Evolutionary conservation across 2,113 vertebrate species (phyloP), one percentile per base, ranked within the genome.

Genomic region (Mixornis gularis): DNA sequence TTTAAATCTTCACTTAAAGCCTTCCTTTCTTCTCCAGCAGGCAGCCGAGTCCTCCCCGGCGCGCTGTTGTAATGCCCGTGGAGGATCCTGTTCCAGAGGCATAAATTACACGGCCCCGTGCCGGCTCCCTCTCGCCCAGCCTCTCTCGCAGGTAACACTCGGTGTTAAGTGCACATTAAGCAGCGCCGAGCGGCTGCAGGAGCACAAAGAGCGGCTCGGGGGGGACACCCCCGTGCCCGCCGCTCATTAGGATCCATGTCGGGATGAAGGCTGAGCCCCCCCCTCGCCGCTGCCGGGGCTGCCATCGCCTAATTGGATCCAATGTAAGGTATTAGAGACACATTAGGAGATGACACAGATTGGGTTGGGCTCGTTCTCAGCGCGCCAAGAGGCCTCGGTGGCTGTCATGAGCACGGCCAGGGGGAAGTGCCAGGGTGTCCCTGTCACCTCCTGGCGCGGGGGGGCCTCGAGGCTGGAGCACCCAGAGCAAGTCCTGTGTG

Each of bases 1-100:
- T 94, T 96, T 73, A 94, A 95, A 94, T 85, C 91, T 91, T 89
- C 89, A 76, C 90, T 95, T 95, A 79, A 95, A 96, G 59, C 94
- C 51, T 87, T 32, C 72, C 79, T 95, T 95, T 95, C 92, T 96
- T 95, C 86, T 81, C 72, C 89, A 73, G 93, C 87, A 38, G 32
- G 87, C 86, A 85, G 91, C 89, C 52, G 91, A 79, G 94, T 55
- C 90, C 85, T 73, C 64, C 58, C 94, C 7, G 18, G 91, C 3
- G 72, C 58, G 89, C 78, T 48, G 85, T 16, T 85, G 89, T 89
- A 70, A 94, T 82, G 93, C 79, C 94, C 89, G 5, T 26, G 86
- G 89, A 97, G 90, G 89, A 92, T 91, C 86, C 94, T 87, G 3
- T 73, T 96, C 86, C 85, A 58, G 85, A 95, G 84, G 89, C 94